phyloP scores from a whole-genome alignment of 2,888 invertebrate species.

The Frankliniella fusca region DNA sequence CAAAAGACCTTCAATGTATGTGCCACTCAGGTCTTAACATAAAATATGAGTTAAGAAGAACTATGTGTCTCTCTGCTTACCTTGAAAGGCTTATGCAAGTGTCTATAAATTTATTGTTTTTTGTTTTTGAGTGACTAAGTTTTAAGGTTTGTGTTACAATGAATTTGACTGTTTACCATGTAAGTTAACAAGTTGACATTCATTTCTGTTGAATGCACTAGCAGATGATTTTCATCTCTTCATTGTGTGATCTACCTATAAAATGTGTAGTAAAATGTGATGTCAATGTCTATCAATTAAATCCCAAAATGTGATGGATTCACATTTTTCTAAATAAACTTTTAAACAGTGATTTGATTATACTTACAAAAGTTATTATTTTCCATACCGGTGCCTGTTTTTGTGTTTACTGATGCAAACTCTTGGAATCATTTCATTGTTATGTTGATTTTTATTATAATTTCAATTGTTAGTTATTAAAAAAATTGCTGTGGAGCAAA shows the following conservation, averaged over 20 bases:
- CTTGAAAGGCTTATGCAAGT: not conserved
- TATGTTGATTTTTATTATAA: constrained; percentile 21
- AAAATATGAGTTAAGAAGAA: not conserved
- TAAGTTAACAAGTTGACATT: not conserved
- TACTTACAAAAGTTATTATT: not conserved
- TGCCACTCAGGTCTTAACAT: not conserved
- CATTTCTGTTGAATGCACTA: not conserved
- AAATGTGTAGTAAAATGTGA: not conserved
- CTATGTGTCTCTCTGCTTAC: not conserved
- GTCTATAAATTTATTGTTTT: not conserved
- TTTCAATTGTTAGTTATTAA: constrained; percentile 16
- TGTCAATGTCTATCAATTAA: not conserved
- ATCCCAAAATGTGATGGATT: not conserved
- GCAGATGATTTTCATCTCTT: constrained; percentile 14
- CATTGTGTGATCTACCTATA: constrained; percentile 22
- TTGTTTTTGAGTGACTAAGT: constrained; percentile 8
- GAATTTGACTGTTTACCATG: constrained; percentile 23
- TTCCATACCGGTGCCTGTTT: constrained; percentile 8
- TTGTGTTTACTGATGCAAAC: constrained; percentile 3
- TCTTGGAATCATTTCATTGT: constrained; percentile 20
- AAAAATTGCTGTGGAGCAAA: constrained; percentile 11
- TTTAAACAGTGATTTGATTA: not conserved
- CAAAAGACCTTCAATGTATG: not conserved
- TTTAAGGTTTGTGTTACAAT: constrained; percentile 23
- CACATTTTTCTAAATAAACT: not conserved